Conservation (phyloP, 2,113 vertebrate species). For the Thalassarche chlororhynchos region DNA sequence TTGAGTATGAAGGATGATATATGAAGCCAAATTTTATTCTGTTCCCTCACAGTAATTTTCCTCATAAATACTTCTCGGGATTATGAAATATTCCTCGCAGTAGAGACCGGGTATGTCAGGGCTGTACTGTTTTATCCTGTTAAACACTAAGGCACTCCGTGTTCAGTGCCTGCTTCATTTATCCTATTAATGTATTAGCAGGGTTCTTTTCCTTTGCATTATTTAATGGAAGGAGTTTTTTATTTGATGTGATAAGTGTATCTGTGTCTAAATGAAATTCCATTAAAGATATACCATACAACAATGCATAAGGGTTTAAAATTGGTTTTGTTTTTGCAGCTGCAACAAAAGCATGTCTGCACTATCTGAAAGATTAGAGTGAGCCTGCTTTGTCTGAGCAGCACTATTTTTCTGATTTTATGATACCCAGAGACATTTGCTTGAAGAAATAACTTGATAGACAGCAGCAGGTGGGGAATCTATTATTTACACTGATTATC, state of each 20-base stretch:
- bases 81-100: conserved; percentile 20
- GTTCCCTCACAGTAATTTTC: conserved; percentile 38
- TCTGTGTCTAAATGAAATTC: background rate
- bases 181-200: background rate
- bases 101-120: background rate
- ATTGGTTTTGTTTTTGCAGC: background rate
- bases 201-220: background rate
- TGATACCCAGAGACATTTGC: background rate
- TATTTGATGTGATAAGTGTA: background rate
- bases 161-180: background rate
- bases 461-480: background rate
- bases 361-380: rapidly evolving
- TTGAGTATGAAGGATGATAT: conserved; percentile 1
- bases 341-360: background rate
- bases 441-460: background rate
- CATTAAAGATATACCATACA: background rate
- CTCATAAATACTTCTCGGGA: conserved; percentile 55
- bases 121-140: conserved; percentile 5
- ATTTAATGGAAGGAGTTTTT: background rate
- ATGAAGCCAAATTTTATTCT: conserved; percentile 60
- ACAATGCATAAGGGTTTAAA: background rate
- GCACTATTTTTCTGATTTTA: background rate
- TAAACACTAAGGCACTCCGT: background rate
- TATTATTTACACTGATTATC: background rate
- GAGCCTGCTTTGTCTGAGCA: background rate